phyloP scores from a whole-genome alignment of 2,113 vertebrate genomes.

The Lethenteron reissneri region DNA sequence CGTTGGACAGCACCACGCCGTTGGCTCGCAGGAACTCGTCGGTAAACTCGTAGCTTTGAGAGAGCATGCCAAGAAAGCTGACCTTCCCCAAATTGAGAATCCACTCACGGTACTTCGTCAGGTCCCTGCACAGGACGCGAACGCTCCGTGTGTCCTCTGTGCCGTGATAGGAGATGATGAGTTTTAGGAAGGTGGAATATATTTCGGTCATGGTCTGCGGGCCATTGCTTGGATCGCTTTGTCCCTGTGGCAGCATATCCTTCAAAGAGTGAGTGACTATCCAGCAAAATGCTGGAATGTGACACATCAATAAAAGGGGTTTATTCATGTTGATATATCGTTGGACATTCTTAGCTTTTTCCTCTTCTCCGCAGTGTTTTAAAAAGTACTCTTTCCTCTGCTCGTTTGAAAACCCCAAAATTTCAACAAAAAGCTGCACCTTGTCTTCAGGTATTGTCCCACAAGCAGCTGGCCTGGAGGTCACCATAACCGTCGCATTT shows the following conservation, averaged over 20 bases:
- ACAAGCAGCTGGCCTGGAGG: conserved; percentile 13
- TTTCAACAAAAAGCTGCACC: conserved; percentile 13
- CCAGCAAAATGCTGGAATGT: conserved; percentile 31
- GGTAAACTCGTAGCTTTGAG: conserved; percentile 12
- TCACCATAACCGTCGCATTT: conserved; percentile 22
- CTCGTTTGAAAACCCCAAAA: conserved; percentile 23
- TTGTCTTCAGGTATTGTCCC: conserved; percentile 10
- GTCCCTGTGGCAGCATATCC: conserved; percentile 5
- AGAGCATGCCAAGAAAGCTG: conserved; percentile 12
- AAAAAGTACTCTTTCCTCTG: conserved; percentile 22
- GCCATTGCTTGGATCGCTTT: conserved; percentile 12
- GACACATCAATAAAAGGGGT: conserved; percentile 21
- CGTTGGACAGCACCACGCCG: conserved; percentile 13
- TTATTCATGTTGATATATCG: conserved; percentile 21
- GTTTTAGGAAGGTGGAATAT: conserved; percentile 16
- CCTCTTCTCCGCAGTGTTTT: conserved; percentile 16
- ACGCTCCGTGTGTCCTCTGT: too few species aligned
- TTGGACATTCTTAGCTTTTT: conserved; percentile 12
- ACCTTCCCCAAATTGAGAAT: conserved; percentile 17
- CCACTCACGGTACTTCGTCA: conserved; percentile 10
- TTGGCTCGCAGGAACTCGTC: conserved; percentile 13
- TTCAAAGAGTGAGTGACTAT: conserved; percentile 21
- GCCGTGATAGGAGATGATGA: conserved; percentile 13
- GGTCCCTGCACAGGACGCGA: background rate
- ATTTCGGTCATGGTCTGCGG: conserved; percentile 28